Conservation (phyloP, 2,797 vertebrate species). For the Austrolebias charrua region DNA sequence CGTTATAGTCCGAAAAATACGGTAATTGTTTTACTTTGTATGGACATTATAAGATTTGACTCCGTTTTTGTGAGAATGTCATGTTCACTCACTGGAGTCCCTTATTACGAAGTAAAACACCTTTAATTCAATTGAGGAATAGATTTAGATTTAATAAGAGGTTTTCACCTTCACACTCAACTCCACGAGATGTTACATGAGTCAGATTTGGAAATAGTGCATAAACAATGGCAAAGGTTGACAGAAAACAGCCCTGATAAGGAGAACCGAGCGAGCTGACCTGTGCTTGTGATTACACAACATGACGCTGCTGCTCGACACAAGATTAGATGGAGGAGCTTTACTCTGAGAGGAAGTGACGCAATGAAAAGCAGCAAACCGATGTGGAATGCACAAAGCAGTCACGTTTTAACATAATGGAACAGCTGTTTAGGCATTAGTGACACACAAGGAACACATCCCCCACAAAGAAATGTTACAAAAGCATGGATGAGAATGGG, state of each 20-base stretch:
- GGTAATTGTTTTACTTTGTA: too few species aligned
- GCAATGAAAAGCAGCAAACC: slow-evolving; percentile 19
- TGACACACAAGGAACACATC: background rate
- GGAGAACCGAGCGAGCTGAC: slow-evolving; percentile 21
- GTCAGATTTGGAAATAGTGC: background rate
- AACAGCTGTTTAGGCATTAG: slow-evolving; percentile 3
- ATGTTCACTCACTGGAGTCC: too few species aligned
- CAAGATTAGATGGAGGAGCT: slow-evolving; percentile 60
- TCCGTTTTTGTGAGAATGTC: too few species aligned
- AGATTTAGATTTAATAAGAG: too few species aligned
- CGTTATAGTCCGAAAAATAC: too few species aligned
- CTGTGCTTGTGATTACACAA: slow-evolving; percentile 52
- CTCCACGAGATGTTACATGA: slow-evolving; percentile 32
- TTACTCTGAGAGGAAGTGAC: slow-evolving; percentile 23
- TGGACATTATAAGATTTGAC: too few species aligned
- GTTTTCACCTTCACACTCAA: slow-evolving; percentile 9
- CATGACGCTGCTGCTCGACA: slow-evolving; percentile 41
- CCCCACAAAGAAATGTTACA: background rate
- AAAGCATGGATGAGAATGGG: background rate
- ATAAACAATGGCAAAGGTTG: too few species aligned
- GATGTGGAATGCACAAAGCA: slow-evolving; percentile 2
- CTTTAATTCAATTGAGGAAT: too few species aligned
- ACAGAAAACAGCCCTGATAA: too few species aligned
- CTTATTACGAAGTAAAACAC: too few species aligned
- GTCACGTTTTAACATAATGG: background rate